phyloP scores from a whole-genome alignment of 2,888 invertebrate species.

The Pyralis farinalis region DNA sequence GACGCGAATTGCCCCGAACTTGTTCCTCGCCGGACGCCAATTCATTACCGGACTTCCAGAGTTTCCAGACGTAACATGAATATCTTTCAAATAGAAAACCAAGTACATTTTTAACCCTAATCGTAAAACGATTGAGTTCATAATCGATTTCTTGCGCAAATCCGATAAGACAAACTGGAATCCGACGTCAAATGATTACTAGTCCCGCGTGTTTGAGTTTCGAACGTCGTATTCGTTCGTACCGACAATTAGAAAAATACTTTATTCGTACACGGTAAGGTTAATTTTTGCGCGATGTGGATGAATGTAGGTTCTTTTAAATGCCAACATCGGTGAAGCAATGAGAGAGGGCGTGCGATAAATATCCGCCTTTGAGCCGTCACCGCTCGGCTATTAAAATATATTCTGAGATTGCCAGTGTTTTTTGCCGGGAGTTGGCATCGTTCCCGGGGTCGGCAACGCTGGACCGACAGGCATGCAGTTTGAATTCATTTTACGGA shows the following conservation, averaged over 20 bases:
- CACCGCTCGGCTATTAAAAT: constrained; percentile 77
- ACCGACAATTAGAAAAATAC: constrained; percentile 42
- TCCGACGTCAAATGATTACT: constrained; percentile 75
- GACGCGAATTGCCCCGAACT: constrained; percentile 59
- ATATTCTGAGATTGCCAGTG: constrained; percentile 70
- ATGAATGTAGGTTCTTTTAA: constrained; percentile 59
- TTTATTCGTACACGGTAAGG: constrained; percentile 42
- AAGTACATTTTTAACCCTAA: constrained; percentile 28
- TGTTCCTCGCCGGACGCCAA: constrained; percentile 65
- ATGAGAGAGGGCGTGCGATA: constrained; percentile 81
- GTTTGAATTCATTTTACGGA: constrained; percentile 35
- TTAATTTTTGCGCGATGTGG: constrained; percentile 34
- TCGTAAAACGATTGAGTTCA: constrained; percentile 19
- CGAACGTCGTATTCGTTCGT: constrained; percentile 55
- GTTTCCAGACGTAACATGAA: constrained; percentile 63
- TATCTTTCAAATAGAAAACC: constrained; percentile 37
- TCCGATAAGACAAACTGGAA: constrained; percentile 66
- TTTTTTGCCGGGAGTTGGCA: constrained; percentile 58
- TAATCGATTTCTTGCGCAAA: constrained; percentile 24
- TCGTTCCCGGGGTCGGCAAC: constrained; percentile 37
- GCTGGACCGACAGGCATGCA: constrained; percentile 41
- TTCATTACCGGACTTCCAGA: constrained; percentile 73
- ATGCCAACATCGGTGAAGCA: constrained; percentile 60
- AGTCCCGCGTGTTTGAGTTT: constrained; percentile 56
- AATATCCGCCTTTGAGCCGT: constrained; percentile 79